These are phyloP conservation scores for Zingel zingel DNA, from an alignment of 2,113 vertebrate genomes.

Conservation along the genomic window DNA sequence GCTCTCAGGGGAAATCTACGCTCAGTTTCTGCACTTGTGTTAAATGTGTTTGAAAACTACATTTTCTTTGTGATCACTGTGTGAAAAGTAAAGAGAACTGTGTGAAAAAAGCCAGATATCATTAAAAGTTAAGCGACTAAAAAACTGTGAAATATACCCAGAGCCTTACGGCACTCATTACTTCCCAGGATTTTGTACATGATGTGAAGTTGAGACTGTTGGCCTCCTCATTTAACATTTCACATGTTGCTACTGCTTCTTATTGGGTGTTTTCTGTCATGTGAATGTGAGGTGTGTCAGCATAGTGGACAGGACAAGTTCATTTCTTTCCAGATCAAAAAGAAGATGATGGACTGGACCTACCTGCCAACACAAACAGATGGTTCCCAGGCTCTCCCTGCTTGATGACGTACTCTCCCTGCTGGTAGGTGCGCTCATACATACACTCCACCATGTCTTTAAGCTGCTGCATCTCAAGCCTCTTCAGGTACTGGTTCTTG, in stretches of 20 bases:
- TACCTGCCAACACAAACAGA: slow-evolving; percentile 94
- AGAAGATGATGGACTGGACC: not conserved
- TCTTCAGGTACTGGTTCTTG: slow-evolving; percentile 93
- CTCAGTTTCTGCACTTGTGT: not conserved
- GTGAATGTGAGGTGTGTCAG: not conserved
- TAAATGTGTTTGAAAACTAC: not conserved
- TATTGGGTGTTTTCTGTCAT: not conserved
- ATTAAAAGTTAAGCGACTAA: not conserved
- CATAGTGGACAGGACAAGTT: not conserved
- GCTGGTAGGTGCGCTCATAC: slow-evolving; percentile 91
- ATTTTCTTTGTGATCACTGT: not conserved
- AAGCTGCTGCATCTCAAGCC: slow-evolving; percentile 91
- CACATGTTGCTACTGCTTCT: not conserved
- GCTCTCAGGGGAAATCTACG: not conserved
- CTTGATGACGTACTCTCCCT: slow-evolving; percentile 89
- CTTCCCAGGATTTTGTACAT: not conserved
- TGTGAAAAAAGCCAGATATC: not conserved
- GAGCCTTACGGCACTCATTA: not conserved
- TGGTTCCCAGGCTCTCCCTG: slow-evolving; percentile 93
- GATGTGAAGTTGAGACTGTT: not conserved
- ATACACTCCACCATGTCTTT: slow-evolving; percentile 95
- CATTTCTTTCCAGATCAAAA: not conserved
- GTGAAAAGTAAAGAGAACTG: not conserved
- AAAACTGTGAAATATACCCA: not conserved
- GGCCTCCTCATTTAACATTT: not conserved